These are phyloP conservation scores for Uropsilus gracilis DNA, from an alignment of 2,113 vertebrate species.

Conservation along the genomic window DNA sequence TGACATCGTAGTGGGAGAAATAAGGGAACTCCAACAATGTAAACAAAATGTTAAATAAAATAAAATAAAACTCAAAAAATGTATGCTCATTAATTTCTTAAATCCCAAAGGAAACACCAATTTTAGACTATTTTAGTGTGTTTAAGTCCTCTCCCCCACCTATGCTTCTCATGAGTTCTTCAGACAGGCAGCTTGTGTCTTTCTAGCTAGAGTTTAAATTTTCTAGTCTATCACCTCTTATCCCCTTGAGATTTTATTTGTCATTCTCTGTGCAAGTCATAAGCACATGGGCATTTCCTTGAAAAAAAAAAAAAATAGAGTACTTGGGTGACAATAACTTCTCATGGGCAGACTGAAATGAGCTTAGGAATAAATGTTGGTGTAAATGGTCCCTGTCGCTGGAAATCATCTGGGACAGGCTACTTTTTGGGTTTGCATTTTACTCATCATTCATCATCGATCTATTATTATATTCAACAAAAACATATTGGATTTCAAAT, in stretches of 20 bases:
- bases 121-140: conserved; percentile 16
- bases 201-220: conserved; percentile 51
- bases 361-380: too few species aligned
- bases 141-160: neutral
- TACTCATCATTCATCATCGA: neutral
- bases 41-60: too few species aligned
- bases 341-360: too few species aligned
- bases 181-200: conserved; percentile 33
- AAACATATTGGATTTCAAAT: neutral
- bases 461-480: neutral
- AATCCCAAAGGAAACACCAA: neutral
- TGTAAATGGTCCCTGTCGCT: too few species aligned
- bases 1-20: too few species aligned
- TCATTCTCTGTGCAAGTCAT: conserved; percentile 5
- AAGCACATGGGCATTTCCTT: too few species aligned
- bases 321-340: too few species aligned
- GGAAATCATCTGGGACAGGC: too few species aligned
- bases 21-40: too few species aligned
- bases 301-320: too few species aligned
- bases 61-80: neutral
- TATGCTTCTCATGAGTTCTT: conserved; percentile 1
- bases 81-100: neutral
- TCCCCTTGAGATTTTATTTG: conserved; percentile 56
- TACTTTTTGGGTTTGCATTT: neutral
- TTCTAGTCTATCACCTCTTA: conserved; percentile 60